Evolutionary conservation across 2,113 vertebrate genomes (phyloP).

Genomic region (Nettapus auritus): DNA sequence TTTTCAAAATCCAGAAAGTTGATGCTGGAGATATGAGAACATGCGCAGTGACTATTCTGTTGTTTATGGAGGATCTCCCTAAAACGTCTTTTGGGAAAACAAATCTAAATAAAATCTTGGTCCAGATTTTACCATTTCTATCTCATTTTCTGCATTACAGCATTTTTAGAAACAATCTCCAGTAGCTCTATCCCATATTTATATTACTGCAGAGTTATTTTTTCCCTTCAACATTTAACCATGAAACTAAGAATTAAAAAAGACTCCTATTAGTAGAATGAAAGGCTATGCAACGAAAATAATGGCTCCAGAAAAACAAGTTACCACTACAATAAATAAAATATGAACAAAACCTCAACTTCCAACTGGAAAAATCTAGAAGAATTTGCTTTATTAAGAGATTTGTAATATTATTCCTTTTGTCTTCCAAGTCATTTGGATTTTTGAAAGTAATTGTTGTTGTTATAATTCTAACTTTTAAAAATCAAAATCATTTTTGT

Average conservation of each 20-base stretch:
- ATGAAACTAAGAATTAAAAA: background rate
- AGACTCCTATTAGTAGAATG: background rate
- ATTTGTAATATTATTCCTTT: background rate
- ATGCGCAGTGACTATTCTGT: background rate
- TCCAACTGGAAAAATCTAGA: background rate
- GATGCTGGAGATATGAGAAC: background rate
- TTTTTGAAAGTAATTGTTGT: background rate
- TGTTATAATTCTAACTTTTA: background rate
- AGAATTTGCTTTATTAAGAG: background rate
- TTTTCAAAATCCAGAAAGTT: background rate
- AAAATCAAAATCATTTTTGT: slow-evolving; percentile 53
- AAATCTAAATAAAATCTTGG: background rate
- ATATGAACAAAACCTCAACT: background rate
- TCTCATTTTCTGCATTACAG: background rate
- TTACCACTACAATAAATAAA: background rate
- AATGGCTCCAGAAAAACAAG: background rate
- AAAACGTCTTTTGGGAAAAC: background rate
- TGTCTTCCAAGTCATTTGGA: background rate
- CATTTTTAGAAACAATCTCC: background rate
- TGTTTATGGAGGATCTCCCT: background rate
- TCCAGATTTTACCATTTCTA: background rate
- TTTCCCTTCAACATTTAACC: background rate
- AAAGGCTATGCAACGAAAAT: background rate
- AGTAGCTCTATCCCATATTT: background rate
- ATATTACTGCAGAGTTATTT: background rate